Evolutionary conservation across 2,797 vertebrate species (phyloP).

Genomic region (Euthynnus affinis): DNA sequence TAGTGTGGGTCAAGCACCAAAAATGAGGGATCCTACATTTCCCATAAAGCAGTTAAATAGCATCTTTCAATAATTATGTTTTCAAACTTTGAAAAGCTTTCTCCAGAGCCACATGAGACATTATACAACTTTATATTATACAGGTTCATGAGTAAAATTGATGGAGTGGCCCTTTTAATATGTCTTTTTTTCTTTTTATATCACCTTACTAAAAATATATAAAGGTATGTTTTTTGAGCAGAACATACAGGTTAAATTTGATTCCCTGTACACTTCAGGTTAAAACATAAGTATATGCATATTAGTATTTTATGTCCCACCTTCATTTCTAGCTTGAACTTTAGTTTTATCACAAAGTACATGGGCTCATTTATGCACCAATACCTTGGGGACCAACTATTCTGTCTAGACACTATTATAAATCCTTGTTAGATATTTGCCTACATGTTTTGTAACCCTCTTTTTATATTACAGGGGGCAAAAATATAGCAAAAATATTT

Average conservation of each 20-base stretch:
- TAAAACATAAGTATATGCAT: not conserved
- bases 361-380: constrained; percentile 9
- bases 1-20: not conserved
- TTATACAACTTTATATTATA: not conserved
- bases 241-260: not conserved
- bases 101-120: no score
- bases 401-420: constrained; percentile 61
- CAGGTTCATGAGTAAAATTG: not conserved
- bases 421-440: constrained; percentile 49
- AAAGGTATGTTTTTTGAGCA: not conserved
- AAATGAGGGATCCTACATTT: not conserved
- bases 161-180: not conserved
- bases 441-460: constrained; percentile 29
- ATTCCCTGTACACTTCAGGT: not conserved
- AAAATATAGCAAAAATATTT: constrained; percentile 22
- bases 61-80: not conserved
- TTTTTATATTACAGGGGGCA: constrained; percentile 21
- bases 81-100: no score
- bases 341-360: constrained; percentile 15
- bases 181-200: not conserved
- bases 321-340: constrained; percentile 12
- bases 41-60: not conserved
- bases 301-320: not conserved
- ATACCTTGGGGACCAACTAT: constrained; percentile 34
- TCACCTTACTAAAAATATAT: not conserved